phyloP scores from a whole-genome alignment of 2,797 vertebrate genomes.

The Phrynocephalus forsythii region DNA sequence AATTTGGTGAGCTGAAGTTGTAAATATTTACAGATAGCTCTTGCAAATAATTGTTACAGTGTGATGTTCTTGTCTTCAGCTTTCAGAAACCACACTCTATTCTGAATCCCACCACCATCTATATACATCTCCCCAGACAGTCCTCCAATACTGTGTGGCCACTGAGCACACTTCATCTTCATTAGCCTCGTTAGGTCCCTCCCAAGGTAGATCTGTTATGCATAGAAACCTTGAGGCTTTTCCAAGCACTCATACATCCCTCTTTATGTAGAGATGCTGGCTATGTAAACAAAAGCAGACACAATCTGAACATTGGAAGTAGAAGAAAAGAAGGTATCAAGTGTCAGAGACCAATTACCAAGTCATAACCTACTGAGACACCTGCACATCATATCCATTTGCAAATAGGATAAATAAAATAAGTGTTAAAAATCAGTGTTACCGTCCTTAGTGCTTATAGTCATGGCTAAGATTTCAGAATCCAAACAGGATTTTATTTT shows the following conservation, averaged over 20 bases:
- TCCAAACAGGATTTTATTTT: background rate
- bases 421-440: background rate
- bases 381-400: background rate
- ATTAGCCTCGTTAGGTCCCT: too few species aligned
- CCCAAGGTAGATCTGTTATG: too few species aligned
- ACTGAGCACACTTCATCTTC: too few species aligned
- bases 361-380: background rate
- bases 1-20: too few species aligned
- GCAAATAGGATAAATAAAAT: background rate
- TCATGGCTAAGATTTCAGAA: background rate
- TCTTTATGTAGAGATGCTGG: too few species aligned
- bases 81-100: too few species aligned
- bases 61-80: background rate
- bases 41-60: background rate
- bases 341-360: background rate
- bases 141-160: too few species aligned
- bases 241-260: background rate
- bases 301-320: background rate
- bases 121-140: too few species aligned
- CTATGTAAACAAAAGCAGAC: background rate
- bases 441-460: background rate
- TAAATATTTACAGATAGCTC: background rate
- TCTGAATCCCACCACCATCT: too few species aligned
- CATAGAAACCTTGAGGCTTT: background rate
- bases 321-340: background rate